Percentiles rank a stretch among this genome's conserved stretches.
Evolutionary conservation across 2,113 vertebrate species (phyloP).

Genomic region (Trinectes maculatus): DNA sequence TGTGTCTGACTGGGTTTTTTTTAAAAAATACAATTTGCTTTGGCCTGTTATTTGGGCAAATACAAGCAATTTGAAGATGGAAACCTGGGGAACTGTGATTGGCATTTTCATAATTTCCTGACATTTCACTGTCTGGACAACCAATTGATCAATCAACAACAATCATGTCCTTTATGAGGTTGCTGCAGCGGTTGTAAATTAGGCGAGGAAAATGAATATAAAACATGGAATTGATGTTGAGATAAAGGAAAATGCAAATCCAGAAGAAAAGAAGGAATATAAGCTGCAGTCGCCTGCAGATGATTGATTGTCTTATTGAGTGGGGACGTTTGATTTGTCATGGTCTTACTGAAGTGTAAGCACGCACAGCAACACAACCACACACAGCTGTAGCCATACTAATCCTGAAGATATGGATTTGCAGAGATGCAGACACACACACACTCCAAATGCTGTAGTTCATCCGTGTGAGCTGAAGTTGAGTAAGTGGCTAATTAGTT

Average conservation of each 20-base stretch:
- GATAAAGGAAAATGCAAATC: constrained; percentile 3
- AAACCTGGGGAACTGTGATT: background rate
- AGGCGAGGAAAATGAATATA: background rate
- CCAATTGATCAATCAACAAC: constrained; percentile 14
- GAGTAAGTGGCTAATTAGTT: constrained; percentile 77
- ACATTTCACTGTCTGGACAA: background rate
- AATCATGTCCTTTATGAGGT: background rate
- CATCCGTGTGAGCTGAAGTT: constrained; percentile 58
- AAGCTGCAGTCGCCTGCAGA: background rate
- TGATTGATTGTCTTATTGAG: constrained; percentile 30
- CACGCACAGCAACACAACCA: background rate
- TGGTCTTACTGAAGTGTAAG: constrained; percentile 8
- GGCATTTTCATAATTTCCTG: background rate
- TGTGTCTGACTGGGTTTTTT: no score
- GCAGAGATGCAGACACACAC: background rate
- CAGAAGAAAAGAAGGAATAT: constrained; percentile 1
- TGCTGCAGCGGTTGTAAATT: constrained; percentile 11
- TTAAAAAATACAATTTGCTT: no score
- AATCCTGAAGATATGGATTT: constrained; percentile 17
- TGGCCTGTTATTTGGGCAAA: no score
- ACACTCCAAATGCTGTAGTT: constrained; percentile 44
- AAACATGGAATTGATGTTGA: constrained; percentile 13
- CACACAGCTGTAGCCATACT: constrained; percentile 1
- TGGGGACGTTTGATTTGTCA: constrained; percentile 42
- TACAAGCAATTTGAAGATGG: background rate